Base-by-base conservation (phyloP, 1,140 invertebrate species). In the Brachionus paranguensis region DNA sequence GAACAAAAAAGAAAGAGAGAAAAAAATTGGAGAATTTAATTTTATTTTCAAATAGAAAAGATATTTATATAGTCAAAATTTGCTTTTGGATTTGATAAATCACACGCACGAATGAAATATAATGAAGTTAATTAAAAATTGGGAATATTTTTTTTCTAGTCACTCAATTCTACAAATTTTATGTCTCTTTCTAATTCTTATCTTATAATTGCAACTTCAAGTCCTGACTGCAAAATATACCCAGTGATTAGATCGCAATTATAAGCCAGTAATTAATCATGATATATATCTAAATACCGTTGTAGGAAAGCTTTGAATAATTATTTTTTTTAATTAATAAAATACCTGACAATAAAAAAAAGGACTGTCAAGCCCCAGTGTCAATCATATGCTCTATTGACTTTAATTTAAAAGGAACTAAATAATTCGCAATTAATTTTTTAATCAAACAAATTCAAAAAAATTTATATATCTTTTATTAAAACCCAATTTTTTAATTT, bases 31-130 rank as follows among this genome's bases (percentile, higher is more conserved):
- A 60, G 17, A 60, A 60, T 70, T 70, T n/a, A 37, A 37, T 70
- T 70, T 70, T 70, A 37, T 70, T 70, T 70, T 70, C 29, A 76
- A 50, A 76, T 29, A 50, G 47, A 76, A 76, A 76, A 76, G 68
- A 72, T 72, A 72, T 72, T 41, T 72, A 41, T 72, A 72, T 72
- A 72, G 68, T 37, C 33, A 24, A 72, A 72, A 68, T 68, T 68
- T n/a, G 20, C n/a, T 43, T 43, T 20, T 50, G 27, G 41, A 76
- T 76, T 76, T 76, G 72, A 76, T 76, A 76, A 76, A 76, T 76
- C 72, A 76, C 72, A 76, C 72, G 72, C 72, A 76, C 72, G 72
- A 76, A 76, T 76, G 72, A 76, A 76, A 76, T 76, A 50, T 76
- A 76, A 76, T 76, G 72, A 76, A 76, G 43, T 76, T 76, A 50